These are phyloP conservation scores for Corythornis leucogaster DNA, from an alignment of 2,797 vertebrate genomes.

Conservation along the genomic window DNA sequence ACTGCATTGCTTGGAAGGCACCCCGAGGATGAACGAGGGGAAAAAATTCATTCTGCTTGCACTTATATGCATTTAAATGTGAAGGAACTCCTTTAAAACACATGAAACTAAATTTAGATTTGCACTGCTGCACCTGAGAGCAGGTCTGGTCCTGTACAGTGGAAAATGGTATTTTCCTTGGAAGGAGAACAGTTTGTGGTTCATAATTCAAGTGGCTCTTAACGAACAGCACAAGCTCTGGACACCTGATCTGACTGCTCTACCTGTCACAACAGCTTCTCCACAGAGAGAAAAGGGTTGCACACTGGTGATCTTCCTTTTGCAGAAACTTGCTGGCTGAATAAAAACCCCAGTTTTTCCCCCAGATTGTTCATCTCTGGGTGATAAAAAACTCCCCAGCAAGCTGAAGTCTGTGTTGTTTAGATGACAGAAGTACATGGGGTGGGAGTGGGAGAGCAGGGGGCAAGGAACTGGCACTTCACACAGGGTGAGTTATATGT, in stretches of 20 bases:
- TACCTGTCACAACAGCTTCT: conserved; percentile 18
- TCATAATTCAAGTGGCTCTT: conserved; percentile 56
- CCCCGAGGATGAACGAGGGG: conserved; percentile 52
- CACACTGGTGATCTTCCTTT: not conserved
- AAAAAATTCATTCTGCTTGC: conserved; percentile 13
- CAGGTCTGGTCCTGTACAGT: conserved; percentile 56
- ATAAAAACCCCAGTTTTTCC: not conserved
- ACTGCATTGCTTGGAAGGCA: conserved; percentile 45
- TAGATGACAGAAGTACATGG: not conserved
- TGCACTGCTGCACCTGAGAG: conserved; percentile 51
- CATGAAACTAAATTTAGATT: conserved; percentile 65
- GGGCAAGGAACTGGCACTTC: not conserved
- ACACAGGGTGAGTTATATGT: not conserved
- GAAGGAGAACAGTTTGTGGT: conserved; percentile 17
- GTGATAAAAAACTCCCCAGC: not conserved
- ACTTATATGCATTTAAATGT: conserved; percentile 48
- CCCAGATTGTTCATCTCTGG: not conserved
- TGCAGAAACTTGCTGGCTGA: not conserved
- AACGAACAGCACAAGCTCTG: conserved; percentile 18
- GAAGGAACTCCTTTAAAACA: conserved; percentile 47
- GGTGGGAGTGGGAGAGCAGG: not conserved
- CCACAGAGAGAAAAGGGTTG: not conserved
- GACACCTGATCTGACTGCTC: conserved; percentile 38
- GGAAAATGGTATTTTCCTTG: conserved; percentile 62
- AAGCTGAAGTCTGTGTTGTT: not conserved